Evolutionary conservation across 2,113 vertebrate genomes (phyloP), one percentile per base, ranked within the genome.

Genomic region (Petroica traversi): DNA sequence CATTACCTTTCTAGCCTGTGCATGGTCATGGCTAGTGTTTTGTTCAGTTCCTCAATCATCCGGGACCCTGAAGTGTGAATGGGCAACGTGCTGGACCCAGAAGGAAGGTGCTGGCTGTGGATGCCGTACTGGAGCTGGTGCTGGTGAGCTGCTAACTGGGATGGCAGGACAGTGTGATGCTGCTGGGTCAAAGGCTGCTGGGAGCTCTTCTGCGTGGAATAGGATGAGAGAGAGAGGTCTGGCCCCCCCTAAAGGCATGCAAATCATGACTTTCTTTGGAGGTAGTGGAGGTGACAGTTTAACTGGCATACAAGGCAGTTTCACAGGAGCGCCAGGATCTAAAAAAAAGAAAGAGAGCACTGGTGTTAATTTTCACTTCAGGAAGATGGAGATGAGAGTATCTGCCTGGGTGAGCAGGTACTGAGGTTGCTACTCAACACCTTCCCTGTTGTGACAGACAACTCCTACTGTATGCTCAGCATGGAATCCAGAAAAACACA

Each of bases 201-300:
- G 81, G 97, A 94, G 55, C 98, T 99, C 98, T 99, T 99, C 97
- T 99, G 99, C 3, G 97, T 96, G 51, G 98, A 97, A 58, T 99
- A 98, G 74, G 96, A 88, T 18, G 98, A 96, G 57, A 99, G 98
- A 19, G 98, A 96, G 85, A 99, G 98, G 94, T 99, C 99, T 94
- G 98, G 97, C 40, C 99, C 98, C 98, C 90, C 98, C 99, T 46
- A 98, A 98, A 87, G 99, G 99, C 98, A 99, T 98, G 88, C 99
- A 99, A 92, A 99, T 99, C 99, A 99, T 99, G 97, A 99, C 99
- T 98, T 99, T 99, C 98, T 99, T 99, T 97, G 99, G 99, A 97
- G 99, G 99, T 98, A 99, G 99, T 81, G 99, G 99, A 96, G 99
- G 99, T 72, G 99, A 99, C 98, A 99, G 98, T 98, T 99, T 99